These are phyloP conservation scores for Aspidoscelis tigris DNA, from an alignment of 2,113 vertebrate species.

Conservation along the genomic window DNA sequence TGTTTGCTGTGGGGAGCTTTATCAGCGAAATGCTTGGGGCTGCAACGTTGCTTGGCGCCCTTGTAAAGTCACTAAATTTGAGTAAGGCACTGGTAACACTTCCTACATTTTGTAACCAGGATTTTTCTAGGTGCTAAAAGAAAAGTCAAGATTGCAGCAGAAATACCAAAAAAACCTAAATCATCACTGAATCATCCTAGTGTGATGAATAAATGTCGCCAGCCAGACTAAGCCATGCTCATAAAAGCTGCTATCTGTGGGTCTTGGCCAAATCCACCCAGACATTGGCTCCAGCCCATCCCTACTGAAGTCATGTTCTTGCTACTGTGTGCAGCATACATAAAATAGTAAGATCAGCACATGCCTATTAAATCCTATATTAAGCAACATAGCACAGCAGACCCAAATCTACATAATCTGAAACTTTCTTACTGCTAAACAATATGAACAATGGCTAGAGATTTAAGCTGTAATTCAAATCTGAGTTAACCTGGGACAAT, in stretches of 20 bases:
- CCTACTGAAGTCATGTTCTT: not conserved
- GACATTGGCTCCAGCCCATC: not conserved
- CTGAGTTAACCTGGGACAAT: too few species aligned
- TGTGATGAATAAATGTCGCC: not conserved
- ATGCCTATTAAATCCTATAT: not conserved
- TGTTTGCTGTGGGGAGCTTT: not conserved
- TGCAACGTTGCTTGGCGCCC: not conserved
- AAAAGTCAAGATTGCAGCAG: not conserved
- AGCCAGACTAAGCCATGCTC: not conserved
- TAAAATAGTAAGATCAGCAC: too few species aligned
- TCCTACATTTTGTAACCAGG: not conserved
- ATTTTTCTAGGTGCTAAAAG: not conserved
- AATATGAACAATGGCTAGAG: too few species aligned
- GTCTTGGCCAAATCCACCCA: conserved; percentile 3
- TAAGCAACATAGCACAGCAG: not conserved
- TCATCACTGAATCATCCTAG: conserved; percentile 4
- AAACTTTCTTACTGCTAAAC: too few species aligned
- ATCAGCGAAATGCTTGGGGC: too few species aligned
- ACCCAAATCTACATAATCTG: too few species aligned
- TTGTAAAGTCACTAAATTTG: not conserved
- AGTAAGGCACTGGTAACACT: not conserved
- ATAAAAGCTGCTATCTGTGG: not conserved
- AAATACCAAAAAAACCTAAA: not conserved
- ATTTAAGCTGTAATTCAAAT: too few species aligned
- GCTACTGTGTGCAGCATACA: not conserved